Conservation (phyloP, 2,113 vertebrate species). For the Vireo altiloquus region DNA sequence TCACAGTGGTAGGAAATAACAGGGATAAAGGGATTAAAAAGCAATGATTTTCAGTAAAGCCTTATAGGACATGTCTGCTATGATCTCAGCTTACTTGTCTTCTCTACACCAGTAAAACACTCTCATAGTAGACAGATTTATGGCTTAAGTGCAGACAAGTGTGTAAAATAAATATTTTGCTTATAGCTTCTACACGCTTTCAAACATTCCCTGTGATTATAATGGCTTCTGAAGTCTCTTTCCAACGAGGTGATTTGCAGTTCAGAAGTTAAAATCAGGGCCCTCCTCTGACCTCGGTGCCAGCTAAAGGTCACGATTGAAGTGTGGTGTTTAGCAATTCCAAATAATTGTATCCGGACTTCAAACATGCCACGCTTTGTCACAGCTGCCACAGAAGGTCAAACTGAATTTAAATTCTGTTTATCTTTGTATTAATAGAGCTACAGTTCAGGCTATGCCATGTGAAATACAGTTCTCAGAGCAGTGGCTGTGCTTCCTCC, state of each 20-base stretch:
- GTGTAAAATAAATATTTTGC: conserved; percentile 49
- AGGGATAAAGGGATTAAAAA: conserved; percentile 66
- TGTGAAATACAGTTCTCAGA: neutral
- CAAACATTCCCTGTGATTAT: neutral
- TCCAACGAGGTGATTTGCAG: neutral
- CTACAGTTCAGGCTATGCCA: neutral
- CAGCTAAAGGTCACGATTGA: neutral
- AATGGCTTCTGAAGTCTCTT: conserved; percentile 9
- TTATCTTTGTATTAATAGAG: conserved; percentile 25
- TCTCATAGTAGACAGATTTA: neutral
- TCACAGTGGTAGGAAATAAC: conserved; percentile 43
- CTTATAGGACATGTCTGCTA: conserved; percentile 53
- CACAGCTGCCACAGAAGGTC: conserved; percentile 33
- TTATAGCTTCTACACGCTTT: neutral
- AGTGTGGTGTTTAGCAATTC: neutral
- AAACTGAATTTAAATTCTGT: conserved; percentile 4
- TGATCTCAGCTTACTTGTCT: conserved; percentile 53
- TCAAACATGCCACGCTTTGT: neutral
- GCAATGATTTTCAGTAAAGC: conserved; percentile 54
- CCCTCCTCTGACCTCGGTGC: neutral
- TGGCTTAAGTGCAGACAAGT: conserved; percentile 46
- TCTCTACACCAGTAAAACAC: conserved; percentile 33
- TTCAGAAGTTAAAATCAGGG: conserved; percentile 24
- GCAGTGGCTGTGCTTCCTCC: neutral
- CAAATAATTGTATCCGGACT: conserved; percentile 1